Evolutionary conservation across 2,113 vertebrate species (phyloP).

Genomic region (Procapra przewalskii): DNA sequence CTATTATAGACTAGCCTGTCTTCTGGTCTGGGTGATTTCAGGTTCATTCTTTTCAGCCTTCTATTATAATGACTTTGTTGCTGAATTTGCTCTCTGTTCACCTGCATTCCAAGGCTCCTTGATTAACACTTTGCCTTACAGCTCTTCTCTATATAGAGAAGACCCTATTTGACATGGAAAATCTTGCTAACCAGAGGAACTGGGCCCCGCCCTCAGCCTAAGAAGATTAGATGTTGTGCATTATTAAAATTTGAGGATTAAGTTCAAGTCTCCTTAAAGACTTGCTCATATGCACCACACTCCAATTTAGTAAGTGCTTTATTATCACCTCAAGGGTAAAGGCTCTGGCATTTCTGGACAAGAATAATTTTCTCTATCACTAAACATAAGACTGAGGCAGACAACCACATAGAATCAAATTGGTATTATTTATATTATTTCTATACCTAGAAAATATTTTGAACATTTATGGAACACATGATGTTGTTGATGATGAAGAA

Average conservation of each 20-base stretch:
- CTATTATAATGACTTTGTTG: background rate
- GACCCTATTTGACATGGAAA: background rate
- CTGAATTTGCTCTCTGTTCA: background rate
- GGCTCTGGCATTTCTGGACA: background rate
- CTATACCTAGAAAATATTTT: background rate
- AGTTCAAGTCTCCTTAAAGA: background rate
- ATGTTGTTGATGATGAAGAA: background rate
- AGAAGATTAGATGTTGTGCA: background rate
- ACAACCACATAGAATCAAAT: background rate
- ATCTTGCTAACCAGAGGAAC: background rate
- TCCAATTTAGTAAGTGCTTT: background rate
- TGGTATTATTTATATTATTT: background rate
- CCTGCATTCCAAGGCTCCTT: background rate
- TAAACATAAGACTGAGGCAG: background rate
- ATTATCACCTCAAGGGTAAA: background rate
- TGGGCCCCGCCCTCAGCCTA: fast-evolving
- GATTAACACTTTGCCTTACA: background rate
- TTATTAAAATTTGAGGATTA: background rate
- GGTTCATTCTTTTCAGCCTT: background rate
- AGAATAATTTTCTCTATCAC: background rate
- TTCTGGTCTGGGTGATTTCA: background rate
- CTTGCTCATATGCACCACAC: background rate
- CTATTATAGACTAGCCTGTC: background rate
- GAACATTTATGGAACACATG: background rate
- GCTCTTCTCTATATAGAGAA: background rate